Percentiles rank a stretch among this genome's conserved stretches.
phyloP scores from a whole-genome alignment of 1,140 invertebrate genomes.

The Ectropis grisescens region DNA sequence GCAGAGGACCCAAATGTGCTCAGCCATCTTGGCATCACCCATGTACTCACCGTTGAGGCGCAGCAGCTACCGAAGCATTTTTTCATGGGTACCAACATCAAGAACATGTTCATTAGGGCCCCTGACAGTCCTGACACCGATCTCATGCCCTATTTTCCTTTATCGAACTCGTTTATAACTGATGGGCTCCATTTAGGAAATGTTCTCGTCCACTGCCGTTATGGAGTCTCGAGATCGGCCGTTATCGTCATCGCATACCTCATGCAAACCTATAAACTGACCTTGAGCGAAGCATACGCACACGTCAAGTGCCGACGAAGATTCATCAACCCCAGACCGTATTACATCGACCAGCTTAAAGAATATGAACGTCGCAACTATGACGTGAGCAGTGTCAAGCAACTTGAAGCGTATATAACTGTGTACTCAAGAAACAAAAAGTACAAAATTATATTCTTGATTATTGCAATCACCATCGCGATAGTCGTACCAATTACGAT shows the following conservation, averaged over 20 bases:
- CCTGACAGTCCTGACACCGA: slow-evolving; percentile 52
- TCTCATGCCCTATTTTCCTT: slow-evolving; percentile 55
- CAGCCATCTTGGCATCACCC: slow-evolving; percentile 49
- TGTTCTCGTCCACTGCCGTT: slow-evolving; percentile 95
- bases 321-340: slow-evolving; percentile 96
- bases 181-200: slow-evolving; percentile 64
- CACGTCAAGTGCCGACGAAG: slow-evolving; percentile 87
- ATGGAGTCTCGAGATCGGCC: slow-evolving; percentile 93
- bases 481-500: slow-evolving; percentile 44
- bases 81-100: slow-evolving; percentile 37
- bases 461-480: slow-evolving; percentile 37
- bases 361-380: slow-evolving; percentile 70
- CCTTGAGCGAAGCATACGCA: slow-evolving; percentile 92
- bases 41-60: slow-evolving; percentile 53
- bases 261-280: slow-evolving; percentile 89
- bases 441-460: slow-evolving; percentile 48
- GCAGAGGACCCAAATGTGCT: slow-evolving; percentile 44
- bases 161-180: slow-evolving; percentile 55
- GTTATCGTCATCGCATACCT: slow-evolving; percentile 96
- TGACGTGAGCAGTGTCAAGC: slow-evolving; percentile 35
- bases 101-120: slow-evolving; percentile 54
- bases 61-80: slow-evolving; percentile 42
- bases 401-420: slow-evolving; percentile 43
- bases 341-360: slow-evolving; percentile 96
- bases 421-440: slow-evolving; percentile 48